Evolutionary conservation across 2,888 invertebrate species (phyloP).

Genomic region (Cephus pulcher): DNA sequence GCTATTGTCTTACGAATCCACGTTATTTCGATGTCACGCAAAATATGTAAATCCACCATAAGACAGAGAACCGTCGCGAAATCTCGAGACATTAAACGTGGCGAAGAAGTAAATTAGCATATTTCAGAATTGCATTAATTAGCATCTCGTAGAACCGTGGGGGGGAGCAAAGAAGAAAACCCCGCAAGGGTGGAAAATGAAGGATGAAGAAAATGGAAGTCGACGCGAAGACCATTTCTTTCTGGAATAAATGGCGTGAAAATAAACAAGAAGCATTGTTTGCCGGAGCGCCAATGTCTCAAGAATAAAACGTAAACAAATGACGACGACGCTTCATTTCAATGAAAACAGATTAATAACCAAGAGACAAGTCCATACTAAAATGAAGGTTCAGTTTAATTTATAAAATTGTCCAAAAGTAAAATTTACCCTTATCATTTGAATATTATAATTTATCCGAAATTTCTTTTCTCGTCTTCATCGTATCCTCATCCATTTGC

Average conservation of each 20-base stretch:
- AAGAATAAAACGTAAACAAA: constrained; percentile 18
- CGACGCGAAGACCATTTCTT: background rate
- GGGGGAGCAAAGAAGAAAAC: background rate
- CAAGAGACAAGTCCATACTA: background rate
- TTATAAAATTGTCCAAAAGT: background rate
- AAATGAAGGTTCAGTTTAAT: background rate
- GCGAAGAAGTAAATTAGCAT: constrained; percentile 29
- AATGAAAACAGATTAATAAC: constrained; percentile 16
- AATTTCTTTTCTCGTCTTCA: background rate
- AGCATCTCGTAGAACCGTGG: background rate
- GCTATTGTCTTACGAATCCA: constrained; percentile 31
- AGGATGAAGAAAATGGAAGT: constrained; percentile 1
- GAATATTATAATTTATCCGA: background rate
- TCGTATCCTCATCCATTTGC: background rate
- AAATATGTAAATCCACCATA: constrained; percentile 45
- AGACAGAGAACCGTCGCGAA: constrained; percentile 32
- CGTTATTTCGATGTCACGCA: constrained; percentile 19
- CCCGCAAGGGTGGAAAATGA: constrained; percentile 4
- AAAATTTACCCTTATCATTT: background rate
- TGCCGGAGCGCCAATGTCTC: constrained; percentile 20
- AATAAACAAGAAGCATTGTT: constrained; percentile 31
- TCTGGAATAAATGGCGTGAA: constrained; percentile 1
- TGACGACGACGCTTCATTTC: background rate
- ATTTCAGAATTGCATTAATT: constrained; percentile 4
- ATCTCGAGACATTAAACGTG: constrained; percentile 49